These are phyloP conservation scores for Cathartes aura DNA, from an alignment of 2,113 vertebrate species.

Conservation along the genomic window DNA sequence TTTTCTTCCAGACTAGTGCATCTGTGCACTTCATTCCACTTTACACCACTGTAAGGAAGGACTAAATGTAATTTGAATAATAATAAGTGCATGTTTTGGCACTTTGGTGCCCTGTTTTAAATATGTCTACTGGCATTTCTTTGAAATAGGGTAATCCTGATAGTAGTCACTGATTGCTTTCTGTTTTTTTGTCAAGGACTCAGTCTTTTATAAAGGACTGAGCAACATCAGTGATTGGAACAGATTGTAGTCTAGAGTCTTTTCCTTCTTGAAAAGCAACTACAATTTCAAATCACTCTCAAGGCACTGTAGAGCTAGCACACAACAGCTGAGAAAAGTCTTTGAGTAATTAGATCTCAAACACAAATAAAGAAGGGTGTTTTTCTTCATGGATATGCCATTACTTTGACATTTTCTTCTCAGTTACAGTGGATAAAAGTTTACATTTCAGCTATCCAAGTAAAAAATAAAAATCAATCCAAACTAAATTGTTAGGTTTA, in stretches of 20 bases:
- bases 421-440: background rate
- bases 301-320: background rate
- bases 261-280: background rate
- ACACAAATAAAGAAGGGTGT: background rate
- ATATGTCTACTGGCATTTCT: background rate
- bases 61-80: background rate
- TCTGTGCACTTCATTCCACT: background rate
- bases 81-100: background rate
- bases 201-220: background rate
- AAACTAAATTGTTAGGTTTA: conserved; percentile 1
- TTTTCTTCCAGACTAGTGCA: background rate
- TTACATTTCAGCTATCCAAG: conserved; percentile 11
- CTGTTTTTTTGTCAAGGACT: background rate
- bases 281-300: background rate
- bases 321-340: background rate
- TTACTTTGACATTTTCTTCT: conserved; percentile 23
- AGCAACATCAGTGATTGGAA: background rate
- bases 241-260: background rate
- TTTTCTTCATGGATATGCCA: background rate
- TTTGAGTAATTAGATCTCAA: conserved; percentile 14
- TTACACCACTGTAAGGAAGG: background rate
- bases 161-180: background rate
- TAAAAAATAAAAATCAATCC: conserved; percentile 1
- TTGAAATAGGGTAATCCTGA: background rate
- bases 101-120: background rate